phyloP scores from a whole-genome alignment of 2,113 vertebrate species.

The Rostratula benghalensis region DNA sequence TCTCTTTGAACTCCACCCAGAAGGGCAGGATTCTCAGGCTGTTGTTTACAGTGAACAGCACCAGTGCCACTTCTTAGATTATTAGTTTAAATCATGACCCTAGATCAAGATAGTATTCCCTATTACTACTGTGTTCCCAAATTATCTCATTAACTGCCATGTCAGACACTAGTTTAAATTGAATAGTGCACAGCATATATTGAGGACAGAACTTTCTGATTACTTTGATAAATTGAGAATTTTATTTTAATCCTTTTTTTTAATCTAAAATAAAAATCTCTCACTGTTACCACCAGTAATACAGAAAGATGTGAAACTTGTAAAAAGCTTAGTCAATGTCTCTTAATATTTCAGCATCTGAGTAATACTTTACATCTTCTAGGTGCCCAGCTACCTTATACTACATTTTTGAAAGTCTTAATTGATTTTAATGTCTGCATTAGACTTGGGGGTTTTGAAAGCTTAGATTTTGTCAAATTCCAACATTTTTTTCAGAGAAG shows the following conservation, averaged over 20 bases:
- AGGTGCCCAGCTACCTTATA: not conserved
- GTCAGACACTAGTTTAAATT: not conserved
- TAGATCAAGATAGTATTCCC: not conserved
- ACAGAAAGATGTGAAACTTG: not conserved
- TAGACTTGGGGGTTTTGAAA: not conserved
- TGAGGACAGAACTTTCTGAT: not conserved
- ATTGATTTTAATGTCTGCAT: not conserved
- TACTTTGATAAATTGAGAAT: not conserved
- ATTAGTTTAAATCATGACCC: not conserved
- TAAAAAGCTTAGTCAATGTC: not conserved
- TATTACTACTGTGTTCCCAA: not conserved
- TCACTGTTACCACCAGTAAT: not conserved
- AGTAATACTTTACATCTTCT: not conserved
- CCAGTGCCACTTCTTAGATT: not conserved
- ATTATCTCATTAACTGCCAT: not conserved
- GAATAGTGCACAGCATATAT: not conserved
- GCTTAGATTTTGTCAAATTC: not conserved
- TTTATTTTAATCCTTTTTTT: conserved; percentile 11
- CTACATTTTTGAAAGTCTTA: not conserved
- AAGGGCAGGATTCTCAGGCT: not conserved
- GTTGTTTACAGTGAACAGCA: not conserved
- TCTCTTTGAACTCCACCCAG: not conserved
- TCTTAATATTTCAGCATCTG: not conserved
- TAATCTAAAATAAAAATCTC: not conserved
- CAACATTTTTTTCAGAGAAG: not conserved